These are phyloP conservation scores for Nyctibius bracteatus DNA, from an alignment of 2,113 vertebrate genomes.

Conservation along the genomic window DNA sequence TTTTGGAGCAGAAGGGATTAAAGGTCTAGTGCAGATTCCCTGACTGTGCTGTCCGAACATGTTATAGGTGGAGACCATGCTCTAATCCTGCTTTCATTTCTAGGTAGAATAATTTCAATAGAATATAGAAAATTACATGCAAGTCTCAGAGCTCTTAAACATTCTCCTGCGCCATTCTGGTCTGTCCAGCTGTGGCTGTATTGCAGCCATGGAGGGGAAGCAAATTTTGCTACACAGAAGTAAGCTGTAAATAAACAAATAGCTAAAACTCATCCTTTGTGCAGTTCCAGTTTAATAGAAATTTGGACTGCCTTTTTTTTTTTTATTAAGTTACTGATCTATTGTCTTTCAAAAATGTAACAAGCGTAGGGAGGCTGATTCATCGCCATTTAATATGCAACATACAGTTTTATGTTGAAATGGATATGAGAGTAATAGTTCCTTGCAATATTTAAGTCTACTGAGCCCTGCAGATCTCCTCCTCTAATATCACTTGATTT, in stretches of 20 bases:
- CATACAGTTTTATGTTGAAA: not conserved
- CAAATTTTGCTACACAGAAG: not conserved
- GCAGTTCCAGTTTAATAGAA: not conserved
- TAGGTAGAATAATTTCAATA: not conserved
- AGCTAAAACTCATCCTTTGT: not conserved
- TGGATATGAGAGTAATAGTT: not conserved
- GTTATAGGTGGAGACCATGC: not conserved
- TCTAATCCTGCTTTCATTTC: not conserved
- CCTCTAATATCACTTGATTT: slow-evolving; percentile 44
- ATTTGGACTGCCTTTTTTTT: not conserved
- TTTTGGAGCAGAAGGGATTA: not conserved
- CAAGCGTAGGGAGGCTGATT: not conserved
- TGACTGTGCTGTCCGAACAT: not conserved
- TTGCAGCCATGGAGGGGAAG: not conserved
- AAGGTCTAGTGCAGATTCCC: not conserved
- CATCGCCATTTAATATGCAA: not conserved
- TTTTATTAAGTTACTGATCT: not conserved
- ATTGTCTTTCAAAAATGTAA: slow-evolving; percentile 1
- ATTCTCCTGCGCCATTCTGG: not conserved
- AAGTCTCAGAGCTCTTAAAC: not conserved
- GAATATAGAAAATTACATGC: not conserved
- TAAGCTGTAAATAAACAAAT: not conserved
- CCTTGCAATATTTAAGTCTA: slow-evolving; percentile 36
- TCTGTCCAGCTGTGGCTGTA: not conserved
- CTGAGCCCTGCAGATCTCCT: slow-evolving; percentile 14